These are phyloP conservation scores for Clitarchus hookeri DNA, from an alignment of 2,888 invertebrate genomes.

Conservation along the genomic window DNA sequence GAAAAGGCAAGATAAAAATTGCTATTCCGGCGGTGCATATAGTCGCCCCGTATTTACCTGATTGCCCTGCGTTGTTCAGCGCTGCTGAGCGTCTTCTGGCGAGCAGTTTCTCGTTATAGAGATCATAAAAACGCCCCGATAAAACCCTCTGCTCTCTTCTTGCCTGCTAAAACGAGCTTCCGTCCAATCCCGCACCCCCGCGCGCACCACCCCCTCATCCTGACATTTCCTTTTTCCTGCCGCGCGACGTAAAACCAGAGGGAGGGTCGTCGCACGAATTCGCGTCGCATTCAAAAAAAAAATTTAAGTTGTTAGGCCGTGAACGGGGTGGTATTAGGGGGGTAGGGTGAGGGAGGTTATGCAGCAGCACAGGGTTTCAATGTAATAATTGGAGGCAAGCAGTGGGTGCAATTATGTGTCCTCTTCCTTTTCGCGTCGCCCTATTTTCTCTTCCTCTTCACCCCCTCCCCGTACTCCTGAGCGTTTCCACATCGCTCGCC, in stretches of 20 bases:
- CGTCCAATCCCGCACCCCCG: not conserved
- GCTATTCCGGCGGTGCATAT: no score
- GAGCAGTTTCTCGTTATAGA: not conserved
- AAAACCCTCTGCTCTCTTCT: not conserved
- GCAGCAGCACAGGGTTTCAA: constrained; percentile 23
- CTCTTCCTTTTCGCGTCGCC: constrained; percentile 22
- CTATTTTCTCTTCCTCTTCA: not conserved
- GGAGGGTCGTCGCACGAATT: not conserved
- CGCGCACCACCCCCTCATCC: not conserved
- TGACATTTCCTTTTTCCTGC: constrained; percentile 5
- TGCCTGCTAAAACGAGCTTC: not conserved
- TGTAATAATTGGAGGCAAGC: constrained; percentile 38
- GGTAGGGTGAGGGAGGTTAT: not conserved
- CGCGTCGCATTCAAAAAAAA: not conserved
- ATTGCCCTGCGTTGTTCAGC: not conserved
- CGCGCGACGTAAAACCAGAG: not conserved
- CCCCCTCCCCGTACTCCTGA: not conserved
- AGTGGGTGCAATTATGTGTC: constrained; percentile 36
- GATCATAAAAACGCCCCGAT: not conserved
- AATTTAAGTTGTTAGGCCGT: not conserved
- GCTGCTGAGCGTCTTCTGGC: not conserved
- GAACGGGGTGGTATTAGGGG: not conserved
- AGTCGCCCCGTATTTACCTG: not conserved
- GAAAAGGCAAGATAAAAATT: no score
- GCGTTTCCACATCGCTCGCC: not conserved